A percentile compares a stretch with the other conserved stretches of the same genome.
phyloP scores from a whole-genome alignment of 2,113 vertebrate genomes.

The Leptosomus discolor region DNA sequence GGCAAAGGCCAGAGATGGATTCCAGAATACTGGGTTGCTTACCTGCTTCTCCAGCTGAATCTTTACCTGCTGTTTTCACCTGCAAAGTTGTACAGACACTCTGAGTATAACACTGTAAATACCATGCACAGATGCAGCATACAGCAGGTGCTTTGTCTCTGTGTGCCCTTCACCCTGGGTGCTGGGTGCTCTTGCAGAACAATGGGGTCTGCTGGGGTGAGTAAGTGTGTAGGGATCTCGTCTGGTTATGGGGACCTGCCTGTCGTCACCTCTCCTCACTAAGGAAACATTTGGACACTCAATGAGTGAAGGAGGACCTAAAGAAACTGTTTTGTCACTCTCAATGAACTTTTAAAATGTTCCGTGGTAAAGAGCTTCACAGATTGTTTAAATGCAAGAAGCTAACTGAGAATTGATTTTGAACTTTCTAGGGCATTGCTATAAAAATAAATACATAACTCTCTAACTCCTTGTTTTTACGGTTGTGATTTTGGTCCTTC shows the following conservation, averaged over 20 bases:
- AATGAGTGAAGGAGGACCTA: neutral
- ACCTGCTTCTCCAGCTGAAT: neutral
- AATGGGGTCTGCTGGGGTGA: neutral
- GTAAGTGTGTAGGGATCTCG: neutral
- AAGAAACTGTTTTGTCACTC: neutral
- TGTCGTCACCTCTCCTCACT: neutral
- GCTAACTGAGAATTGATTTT: neutral
- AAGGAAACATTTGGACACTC: neutral
- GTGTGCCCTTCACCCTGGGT: neutral
- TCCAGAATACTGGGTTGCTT: neutral
- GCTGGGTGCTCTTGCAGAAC: neutral
- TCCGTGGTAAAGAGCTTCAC: neutral
- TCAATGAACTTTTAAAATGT: neutral
- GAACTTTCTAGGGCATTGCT: neutral
- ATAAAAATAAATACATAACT: neutral
- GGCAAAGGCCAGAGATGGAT: neutral
- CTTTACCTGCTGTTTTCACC: neutral
- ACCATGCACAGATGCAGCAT: neutral
- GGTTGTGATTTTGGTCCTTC: neutral
- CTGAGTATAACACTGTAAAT: neutral
- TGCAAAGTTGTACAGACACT: neutral
- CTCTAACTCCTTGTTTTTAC: neutral
- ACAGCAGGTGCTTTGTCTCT: neutral
- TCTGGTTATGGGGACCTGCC: neutral
- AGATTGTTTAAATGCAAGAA: neutral